Base-by-base conservation (phyloP, 2,113 vertebrate genomes). In the Tiliqua scincoides region DNA sequence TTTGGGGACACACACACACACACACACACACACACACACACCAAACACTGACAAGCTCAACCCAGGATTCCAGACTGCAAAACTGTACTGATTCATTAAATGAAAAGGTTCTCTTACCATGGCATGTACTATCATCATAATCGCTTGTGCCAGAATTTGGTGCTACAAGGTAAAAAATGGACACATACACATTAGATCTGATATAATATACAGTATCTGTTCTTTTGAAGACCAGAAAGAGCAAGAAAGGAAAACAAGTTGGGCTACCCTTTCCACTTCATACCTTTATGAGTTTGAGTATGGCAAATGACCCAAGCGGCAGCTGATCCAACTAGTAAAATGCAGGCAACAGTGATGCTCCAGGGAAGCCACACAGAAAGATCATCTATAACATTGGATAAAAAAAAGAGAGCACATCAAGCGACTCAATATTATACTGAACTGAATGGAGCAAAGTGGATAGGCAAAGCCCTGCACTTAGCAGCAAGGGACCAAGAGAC, bases 281-380 rank as follows among this genome's bases (percentile, higher is more conserved):
- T 94, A 97, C 96, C 96, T 27, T 93, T 76, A 63, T 70, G 85
- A 80, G 65, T 95, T 91, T 92, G 93, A 35, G 95, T 94, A 92
- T 95, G 90, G 65, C 91, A 97, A 86, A 97, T 3, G 68, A 84
- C 78, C 61, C 88, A 86, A 89, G 95, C 72, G 65, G 96, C 95
- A 90, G 94, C 88, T 0, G 95, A 95, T 17, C 86, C 93, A 88
- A 97, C 95, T 87, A 97, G 89, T 37, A 96, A 88, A 74, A 97
- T 65, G 77, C 87, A 93, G 80, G 96, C 11, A 1, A 91, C 88
- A 1, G 93, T 96, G 93, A 96, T 85, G 40, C 94, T 86, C 83
- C 91, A 93, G 14, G 96, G 96, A 0, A 88, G 73, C 93, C 95
- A 96, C 48, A 96, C 93, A 27, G 96, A 88, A n/a, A 77, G 52